phyloP scores from a whole-genome alignment of 1,140 invertebrate species.

The Polyergus mexicanus region DNA sequence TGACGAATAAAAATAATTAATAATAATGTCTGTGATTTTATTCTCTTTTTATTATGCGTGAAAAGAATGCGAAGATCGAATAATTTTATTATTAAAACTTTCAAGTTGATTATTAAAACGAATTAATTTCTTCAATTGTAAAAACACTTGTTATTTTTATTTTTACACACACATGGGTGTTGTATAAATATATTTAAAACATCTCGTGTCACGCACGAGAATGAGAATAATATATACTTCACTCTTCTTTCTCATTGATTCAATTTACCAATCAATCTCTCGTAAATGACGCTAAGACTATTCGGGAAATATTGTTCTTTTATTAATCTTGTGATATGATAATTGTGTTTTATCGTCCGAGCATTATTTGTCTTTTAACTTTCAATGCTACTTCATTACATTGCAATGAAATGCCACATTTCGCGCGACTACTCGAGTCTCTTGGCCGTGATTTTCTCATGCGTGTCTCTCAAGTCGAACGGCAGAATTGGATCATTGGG shows the following conservation, averaged over 20 bases:
- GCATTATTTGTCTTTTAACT: neutral
- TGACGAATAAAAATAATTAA: neutral
- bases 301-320: neutral
- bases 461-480: constrained; percentile 26
- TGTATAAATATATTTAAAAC: neutral
- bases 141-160: neutral
- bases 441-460: constrained; percentile 61
- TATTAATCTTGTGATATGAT: neutral
- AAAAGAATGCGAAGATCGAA: neutral
- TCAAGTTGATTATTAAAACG: too few species aligned
- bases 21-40: neutral
- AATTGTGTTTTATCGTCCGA: neutral
- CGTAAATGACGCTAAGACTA: neutral
- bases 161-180: neutral
- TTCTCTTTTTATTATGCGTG: neutral
- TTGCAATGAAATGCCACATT: too few species aligned
- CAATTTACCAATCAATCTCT: neutral
- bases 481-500: constrained; percentile 69
- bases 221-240: too few species aligned
- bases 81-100: neutral
- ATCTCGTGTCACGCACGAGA: too few species aligned
- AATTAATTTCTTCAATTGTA: neutral
- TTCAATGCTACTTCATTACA: neutral
- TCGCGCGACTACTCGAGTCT: neutral
- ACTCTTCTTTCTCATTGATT: neutral